These are phyloP conservation scores for Stenopsyche tienmushanensis DNA, from an alignment of 1,140 invertebrate species.

Conservation along the genomic window DNA sequence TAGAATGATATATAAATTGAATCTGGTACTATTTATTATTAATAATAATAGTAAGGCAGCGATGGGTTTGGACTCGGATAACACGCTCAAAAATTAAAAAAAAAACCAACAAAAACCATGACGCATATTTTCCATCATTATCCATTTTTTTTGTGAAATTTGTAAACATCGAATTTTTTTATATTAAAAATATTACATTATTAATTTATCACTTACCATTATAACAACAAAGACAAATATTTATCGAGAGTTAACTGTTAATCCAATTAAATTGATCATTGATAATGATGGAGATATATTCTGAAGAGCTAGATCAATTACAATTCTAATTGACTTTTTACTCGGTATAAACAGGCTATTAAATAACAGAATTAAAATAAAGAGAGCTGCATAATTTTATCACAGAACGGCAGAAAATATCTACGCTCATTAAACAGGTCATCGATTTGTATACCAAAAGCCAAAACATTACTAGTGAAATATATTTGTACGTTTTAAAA, in stretches of 20 bases:
- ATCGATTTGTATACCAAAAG: conserved; percentile 34
- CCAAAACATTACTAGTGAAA: conserved; percentile 24
- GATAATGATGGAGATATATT: too few relatives aligned
- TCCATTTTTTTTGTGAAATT: conserved; percentile 1
- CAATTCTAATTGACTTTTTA: too few relatives aligned
- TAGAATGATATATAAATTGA: conserved; percentile 41
- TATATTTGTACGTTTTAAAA: neutral
- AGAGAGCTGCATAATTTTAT: conserved; percentile 40
- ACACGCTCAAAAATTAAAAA: too few relatives aligned
- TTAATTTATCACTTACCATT: too few relatives aligned
- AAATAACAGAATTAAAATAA: too few relatives aligned
- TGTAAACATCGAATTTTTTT: neutral
- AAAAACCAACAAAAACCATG: conserved; percentile 1
- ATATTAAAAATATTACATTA: neutral
- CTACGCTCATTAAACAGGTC: conserved; percentile 39
- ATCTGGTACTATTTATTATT: conserved; percentile 35
- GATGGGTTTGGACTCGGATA: conserved; percentile 25
- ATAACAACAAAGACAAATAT: too few relatives aligned
- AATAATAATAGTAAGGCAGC: conserved; percentile 32
- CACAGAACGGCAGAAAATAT: conserved; percentile 41
- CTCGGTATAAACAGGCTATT: too few relatives aligned
- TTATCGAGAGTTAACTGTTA: too few relatives aligned
- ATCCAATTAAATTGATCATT: too few relatives aligned
- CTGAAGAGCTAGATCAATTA: too few relatives aligned
- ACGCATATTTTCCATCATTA: conserved; percentile 5